Conservation (phyloP, 2,113 vertebrate genomes). For the Poecilia latipinna region DNA sequence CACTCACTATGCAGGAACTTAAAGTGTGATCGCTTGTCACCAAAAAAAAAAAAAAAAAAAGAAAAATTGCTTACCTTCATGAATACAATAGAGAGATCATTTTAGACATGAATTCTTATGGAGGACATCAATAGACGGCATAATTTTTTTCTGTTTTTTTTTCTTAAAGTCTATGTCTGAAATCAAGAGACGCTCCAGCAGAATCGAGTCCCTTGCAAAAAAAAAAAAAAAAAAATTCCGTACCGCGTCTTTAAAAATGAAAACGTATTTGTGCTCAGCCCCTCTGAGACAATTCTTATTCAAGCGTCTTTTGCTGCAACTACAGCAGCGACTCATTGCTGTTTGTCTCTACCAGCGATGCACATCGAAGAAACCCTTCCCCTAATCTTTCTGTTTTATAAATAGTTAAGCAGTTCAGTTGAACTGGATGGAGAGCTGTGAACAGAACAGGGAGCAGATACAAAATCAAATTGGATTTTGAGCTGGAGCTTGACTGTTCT, state of each 20-base stretch:
- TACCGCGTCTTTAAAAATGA: background rate
- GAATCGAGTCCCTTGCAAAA: background rate
- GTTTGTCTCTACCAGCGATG: background rate
- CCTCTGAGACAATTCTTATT: background rate
- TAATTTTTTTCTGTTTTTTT: background rate
- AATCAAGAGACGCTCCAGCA: background rate
- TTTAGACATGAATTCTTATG: conserved; percentile 22
- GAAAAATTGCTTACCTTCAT: conserved; percentile 45
- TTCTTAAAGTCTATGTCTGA: background rate
- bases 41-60: background rate
- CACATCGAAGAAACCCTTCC: background rate
- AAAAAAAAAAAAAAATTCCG: too few relatives aligned
- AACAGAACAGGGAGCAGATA: background rate
- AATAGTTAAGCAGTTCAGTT: background rate
- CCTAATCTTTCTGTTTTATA: background rate
- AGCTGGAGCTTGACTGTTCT: background rate
- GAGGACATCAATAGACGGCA: background rate
- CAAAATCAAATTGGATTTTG: background rate
- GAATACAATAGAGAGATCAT: conserved; percentile 35
- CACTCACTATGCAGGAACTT: conserved; percentile 43
- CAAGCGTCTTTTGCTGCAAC: background rate
- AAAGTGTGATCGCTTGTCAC: conserved; percentile 45
- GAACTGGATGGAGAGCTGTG: background rate
- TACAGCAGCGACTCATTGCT: background rate
- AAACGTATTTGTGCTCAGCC: background rate